Evolutionary conservation across 2,113 vertebrate species (phyloP).

Genomic region (Excalfactoria chinensis): DNA sequence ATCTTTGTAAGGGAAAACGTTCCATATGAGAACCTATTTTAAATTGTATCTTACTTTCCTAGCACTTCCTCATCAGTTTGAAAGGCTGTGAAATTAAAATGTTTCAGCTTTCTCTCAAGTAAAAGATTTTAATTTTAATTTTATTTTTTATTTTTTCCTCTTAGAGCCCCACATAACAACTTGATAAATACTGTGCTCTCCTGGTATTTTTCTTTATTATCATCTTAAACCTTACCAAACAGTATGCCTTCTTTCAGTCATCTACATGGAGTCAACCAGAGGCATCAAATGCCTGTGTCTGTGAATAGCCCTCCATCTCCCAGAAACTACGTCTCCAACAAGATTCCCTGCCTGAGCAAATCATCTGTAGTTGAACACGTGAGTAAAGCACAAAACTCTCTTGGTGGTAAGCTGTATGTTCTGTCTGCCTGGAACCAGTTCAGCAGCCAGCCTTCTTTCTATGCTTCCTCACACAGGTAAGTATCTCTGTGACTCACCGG

Average conservation of each 20-base stretch:
- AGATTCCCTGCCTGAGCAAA: background rate
- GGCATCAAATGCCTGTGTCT: background rate
- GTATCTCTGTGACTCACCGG: slow-evolving; percentile 80
- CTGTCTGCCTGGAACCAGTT: background rate
- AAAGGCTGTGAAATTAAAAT: background rate
- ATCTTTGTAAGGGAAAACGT: background rate
- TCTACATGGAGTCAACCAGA: background rate
- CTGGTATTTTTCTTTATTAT: background rate
- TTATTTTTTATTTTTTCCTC: background rate
- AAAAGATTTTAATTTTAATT: background rate
- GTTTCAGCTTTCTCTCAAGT: background rate
- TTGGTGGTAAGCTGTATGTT: background rate
- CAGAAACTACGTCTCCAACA: background rate
- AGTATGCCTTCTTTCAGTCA: background rate
- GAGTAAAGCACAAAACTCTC: background rate
- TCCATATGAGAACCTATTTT: background rate
- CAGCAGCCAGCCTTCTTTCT: background rate
- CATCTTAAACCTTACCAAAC: background rate
- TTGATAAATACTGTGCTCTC: background rate
- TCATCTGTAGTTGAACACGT: background rate
- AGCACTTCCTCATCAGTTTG: background rate
- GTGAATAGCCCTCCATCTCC: background rate
- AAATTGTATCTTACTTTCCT: background rate
- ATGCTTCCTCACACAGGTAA: background rate
- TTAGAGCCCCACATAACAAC: background rate